Evolutionary conservation across 2,113 vertebrate genomes (phyloP).

Genomic region (Pseudorasbora parva): DNA sequence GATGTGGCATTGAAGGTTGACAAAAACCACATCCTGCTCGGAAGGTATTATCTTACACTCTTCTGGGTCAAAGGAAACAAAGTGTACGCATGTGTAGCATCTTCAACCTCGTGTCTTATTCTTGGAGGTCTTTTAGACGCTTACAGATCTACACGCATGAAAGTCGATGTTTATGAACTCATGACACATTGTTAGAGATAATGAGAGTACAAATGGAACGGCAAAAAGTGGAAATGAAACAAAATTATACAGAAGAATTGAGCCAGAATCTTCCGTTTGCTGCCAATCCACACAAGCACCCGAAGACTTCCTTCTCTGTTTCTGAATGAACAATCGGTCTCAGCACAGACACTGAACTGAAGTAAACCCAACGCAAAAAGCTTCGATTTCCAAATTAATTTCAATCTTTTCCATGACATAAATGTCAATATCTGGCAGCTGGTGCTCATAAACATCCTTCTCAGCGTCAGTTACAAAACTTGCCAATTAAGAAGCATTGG

Average conservation of each 20-base stretch:
- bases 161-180: background rate
- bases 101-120: background rate
- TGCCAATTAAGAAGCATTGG: constrained; percentile 36
- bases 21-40: constrained; percentile 31
- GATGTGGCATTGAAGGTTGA: constrained; percentile 9
- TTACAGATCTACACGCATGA: background rate
- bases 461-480: constrained; percentile 22
- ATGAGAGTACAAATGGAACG: background rate
- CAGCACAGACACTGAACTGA: background rate
- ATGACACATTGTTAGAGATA: background rate
- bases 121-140: background rate
- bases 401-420: background rate
- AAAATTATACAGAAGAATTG: background rate
- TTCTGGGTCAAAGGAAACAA: constrained; percentile 24
- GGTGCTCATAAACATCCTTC: constrained; percentile 9
- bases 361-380: background rate
- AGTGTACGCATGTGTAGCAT: background rate
- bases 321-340: background rate
- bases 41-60: constrained; percentile 9
- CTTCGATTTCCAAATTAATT: background rate
- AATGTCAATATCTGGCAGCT: constrained; percentile 11
- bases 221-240: background rate
- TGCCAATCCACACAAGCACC: background rate
- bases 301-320: constrained; percentile 5
- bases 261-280: background rate